phyloP scores from a whole-genome alignment of 2,888 invertebrate genomes.

The Operophtera brumata region DNA sequence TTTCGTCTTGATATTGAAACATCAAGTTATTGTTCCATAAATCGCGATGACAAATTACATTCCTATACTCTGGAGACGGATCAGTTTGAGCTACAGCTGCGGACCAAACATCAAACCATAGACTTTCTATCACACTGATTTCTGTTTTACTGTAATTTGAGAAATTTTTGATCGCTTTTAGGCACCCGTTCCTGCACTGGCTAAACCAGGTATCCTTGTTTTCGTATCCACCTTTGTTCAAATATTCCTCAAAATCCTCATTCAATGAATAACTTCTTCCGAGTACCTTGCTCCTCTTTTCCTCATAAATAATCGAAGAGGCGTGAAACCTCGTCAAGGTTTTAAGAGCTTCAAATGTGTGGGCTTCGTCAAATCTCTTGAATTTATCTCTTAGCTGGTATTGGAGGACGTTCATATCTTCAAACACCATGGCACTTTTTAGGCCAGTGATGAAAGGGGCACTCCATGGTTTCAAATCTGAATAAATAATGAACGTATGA shows the following conservation, averaged over 20 bases:
- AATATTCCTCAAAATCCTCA: conserved; percentile 50
- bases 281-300: conserved; percentile 54
- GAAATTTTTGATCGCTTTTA: conserved; percentile 55
- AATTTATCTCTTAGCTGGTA: conserved; percentile 60
- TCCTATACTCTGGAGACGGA: conserved; percentile 57
- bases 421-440: conserved; percentile 62
- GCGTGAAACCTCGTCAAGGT: conserved; percentile 76
- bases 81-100: conserved; percentile 49
- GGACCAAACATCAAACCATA: conserved; percentile 58
- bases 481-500: conserved; percentile 13
- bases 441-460: conserved; percentile 51
- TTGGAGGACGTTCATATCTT: conserved; percentile 61
- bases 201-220: conserved; percentile 54
- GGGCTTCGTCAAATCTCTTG: conserved; percentile 65
- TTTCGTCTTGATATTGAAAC: conserved; percentile 65
- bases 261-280: conserved; percentile 46
- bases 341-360: conserved; percentile 68
- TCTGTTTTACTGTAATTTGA: conserved; percentile 52
- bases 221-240: conserved; percentile 54
- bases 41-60: conserved; percentile 82
- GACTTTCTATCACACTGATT: conserved; percentile 46
- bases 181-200: conserved; percentile 62
- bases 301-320: conserved; percentile 76
- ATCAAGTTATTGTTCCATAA: conserved; percentile 84
- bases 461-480: conserved; percentile 62